Conservation (phyloP, 2,797 vertebrate genomes). For the Sorex maritimensis region DNA sequence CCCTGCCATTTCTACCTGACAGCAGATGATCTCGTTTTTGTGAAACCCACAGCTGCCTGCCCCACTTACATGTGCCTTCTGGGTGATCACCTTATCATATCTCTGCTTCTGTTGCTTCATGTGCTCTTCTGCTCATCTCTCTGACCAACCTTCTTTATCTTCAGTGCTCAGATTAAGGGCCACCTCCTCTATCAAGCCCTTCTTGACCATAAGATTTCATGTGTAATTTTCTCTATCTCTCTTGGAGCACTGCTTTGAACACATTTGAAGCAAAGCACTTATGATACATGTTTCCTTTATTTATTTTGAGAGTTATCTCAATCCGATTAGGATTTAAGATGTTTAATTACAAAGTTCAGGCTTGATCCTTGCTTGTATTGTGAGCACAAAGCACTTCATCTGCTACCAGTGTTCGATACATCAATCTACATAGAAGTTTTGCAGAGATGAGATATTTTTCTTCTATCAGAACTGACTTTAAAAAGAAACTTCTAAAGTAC, state of each 20-base stretch:
- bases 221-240: background rate
- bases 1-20: conserved; percentile 81
- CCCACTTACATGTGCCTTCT: background rate
- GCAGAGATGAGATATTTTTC: background rate
- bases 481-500: conserved; percentile 32
- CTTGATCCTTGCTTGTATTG: background rate
- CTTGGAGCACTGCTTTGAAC: background rate
- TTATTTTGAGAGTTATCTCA: conserved; percentile 30
- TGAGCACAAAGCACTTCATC: background rate
- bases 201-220: conserved; percentile 17
- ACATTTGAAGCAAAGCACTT: background rate
- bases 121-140: background rate
- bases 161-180: background rate
- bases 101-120: background rate
- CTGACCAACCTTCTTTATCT: background rate
- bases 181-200: background rate
- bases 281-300: background rate
- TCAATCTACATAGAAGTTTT: background rate
- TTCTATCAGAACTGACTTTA: conserved; percentile 3
- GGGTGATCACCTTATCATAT: background rate
- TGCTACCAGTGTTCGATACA: background rate
- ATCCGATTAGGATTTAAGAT: conserved; percentile 18
- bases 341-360: background rate
- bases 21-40: conserved; percentile 73
- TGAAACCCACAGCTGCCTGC: conserved; percentile 58